phyloP scores from a whole-genome alignment of 1,140 invertebrate species.

The Battus philenor region DNA sequence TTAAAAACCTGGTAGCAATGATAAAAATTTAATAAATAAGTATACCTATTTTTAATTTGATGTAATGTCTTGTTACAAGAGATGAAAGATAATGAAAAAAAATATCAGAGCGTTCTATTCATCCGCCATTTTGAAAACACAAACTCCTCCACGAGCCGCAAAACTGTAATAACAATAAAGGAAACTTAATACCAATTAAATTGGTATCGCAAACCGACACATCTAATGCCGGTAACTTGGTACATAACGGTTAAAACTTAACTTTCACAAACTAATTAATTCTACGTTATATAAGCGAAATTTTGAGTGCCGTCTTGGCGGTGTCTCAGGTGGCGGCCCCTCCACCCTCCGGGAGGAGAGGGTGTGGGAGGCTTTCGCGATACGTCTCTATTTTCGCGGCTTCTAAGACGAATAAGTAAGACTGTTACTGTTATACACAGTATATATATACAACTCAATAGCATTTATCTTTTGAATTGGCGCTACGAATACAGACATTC shows the following conservation, averaged over 20 bases:
- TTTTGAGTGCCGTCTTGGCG: slow-evolving; percentile 35
- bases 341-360: neutral
- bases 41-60: too few species aligned
- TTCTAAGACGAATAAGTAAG: slow-evolving; percentile 19
- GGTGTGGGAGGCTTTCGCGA: slow-evolving; percentile 1
- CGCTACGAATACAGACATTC: too few species aligned
- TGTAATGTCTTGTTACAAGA: too few species aligned
- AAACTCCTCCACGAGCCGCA: neutral
- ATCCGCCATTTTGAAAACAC: slow-evolving; percentile 2
- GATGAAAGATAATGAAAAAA: too few species aligned
- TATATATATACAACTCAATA: slow-evolving; percentile 1
- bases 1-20: too few species aligned
- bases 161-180: slow-evolving; percentile 13
- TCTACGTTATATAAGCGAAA: slow-evolving; percentile 32
- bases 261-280: slow-evolving; percentile 34
- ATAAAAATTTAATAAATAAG: too few species aligned
- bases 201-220: slow-evolving; percentile 6
- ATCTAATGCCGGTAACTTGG: slow-evolving; percentile 3
- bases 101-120: too few species aligned
- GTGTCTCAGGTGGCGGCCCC: slow-evolving; percentile 25
- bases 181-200: slow-evolving; percentile 6
- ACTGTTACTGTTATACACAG: neutral
- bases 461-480: slow-evolving; percentile 2
- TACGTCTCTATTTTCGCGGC: slow-evolving; percentile 28
- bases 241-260: slow-evolving; percentile 23